Evolutionary conservation across 2,888 invertebrate species (phyloP).

Genomic region (Sicus ferrugineus): DNA sequence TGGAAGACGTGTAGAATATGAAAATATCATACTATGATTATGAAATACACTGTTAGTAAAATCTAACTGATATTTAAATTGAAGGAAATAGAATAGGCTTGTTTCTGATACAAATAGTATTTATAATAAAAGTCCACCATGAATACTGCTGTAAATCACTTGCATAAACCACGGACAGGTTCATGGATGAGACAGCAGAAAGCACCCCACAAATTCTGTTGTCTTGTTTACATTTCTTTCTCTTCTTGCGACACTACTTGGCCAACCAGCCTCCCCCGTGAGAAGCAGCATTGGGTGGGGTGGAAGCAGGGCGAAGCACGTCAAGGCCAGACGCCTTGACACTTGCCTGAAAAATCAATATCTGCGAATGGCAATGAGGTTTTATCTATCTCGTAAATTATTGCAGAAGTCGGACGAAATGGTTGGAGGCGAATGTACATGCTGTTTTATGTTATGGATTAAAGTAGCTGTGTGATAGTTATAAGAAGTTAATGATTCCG

Average conservation of each 20-base stretch:
- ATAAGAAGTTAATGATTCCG: not conserved
- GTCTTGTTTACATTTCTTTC: too few relatives aligned
- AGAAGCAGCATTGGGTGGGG: not conserved
- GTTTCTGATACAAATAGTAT: not conserved
- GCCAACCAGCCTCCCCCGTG: not conserved
- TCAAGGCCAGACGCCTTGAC: constrained; percentile 32
- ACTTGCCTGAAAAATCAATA: constrained; percentile 36
- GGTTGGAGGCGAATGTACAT: constrained; percentile 19
- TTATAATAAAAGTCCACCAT: too few relatives aligned
- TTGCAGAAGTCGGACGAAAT: constrained; percentile 40
- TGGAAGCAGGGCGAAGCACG: not conserved
- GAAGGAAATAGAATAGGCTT: too few relatives aligned
- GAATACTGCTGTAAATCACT: not conserved
- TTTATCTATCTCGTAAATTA: constrained; percentile 53
- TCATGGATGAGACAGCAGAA: constrained; percentile 16
- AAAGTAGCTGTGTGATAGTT: constrained; percentile 14
- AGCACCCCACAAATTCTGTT: not conserved
- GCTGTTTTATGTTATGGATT: constrained; percentile 31
- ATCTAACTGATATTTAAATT: too few relatives aligned
- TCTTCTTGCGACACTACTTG: too few relatives aligned
- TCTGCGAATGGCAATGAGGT: constrained; percentile 31
- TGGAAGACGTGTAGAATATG: not conserved
- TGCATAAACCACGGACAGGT: not conserved
- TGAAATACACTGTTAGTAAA: not conserved
- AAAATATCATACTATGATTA: not conserved